These are phyloP conservation scores for Ectemnius lituratus DNA, from an alignment of 2,888 invertebrate species.

Conservation along the genomic window DNA sequence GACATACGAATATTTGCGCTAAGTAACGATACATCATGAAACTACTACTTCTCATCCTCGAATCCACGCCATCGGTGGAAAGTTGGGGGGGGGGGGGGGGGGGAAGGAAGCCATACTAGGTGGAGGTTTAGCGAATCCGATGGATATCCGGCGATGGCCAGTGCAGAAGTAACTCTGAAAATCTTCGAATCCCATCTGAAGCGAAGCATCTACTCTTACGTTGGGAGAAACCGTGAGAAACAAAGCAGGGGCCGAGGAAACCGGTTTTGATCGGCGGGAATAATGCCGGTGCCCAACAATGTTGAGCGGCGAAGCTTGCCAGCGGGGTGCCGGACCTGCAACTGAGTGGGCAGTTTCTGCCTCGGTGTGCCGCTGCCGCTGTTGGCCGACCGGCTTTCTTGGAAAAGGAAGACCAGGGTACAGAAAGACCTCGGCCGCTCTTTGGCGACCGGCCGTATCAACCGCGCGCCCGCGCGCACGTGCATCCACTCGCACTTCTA, in stretches of 20 bases:
- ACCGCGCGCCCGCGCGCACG: conserved; percentile 40
- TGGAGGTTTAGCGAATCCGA: too few relatives aligned
- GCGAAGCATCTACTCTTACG: too few relatives aligned
- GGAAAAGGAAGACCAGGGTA: conserved; percentile 40
- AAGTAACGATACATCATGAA: background rate
- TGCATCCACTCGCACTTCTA: conserved; percentile 14
- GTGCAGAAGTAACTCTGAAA: too few relatives aligned
- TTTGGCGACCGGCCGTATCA: conserved; percentile 41
- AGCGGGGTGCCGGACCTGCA: conserved; percentile 20
- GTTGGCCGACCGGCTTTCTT: conserved; percentile 20
- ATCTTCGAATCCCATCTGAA: too few relatives aligned
- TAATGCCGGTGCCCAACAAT: conserved; percentile 6
- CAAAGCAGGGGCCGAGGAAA: too few relatives aligned
- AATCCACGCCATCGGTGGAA: too few relatives aligned
- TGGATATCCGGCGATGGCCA: too few relatives aligned
- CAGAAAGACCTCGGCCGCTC: conserved; percentile 26
- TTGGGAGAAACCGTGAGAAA: too few relatives aligned
- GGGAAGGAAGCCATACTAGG: too few relatives aligned
- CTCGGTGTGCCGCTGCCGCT: conserved; percentile 15
- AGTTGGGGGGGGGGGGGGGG: too few relatives aligned
- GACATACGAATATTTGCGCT: background rate
- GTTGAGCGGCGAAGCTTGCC: background rate
- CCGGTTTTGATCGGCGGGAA: conserved; percentile 6
- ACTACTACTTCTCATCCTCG: background rate
- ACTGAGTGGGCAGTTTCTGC: conserved; percentile 48